phyloP scores from a whole-genome alignment of 2,113 vertebrate species.

The Dicaeum eximium region DNA sequence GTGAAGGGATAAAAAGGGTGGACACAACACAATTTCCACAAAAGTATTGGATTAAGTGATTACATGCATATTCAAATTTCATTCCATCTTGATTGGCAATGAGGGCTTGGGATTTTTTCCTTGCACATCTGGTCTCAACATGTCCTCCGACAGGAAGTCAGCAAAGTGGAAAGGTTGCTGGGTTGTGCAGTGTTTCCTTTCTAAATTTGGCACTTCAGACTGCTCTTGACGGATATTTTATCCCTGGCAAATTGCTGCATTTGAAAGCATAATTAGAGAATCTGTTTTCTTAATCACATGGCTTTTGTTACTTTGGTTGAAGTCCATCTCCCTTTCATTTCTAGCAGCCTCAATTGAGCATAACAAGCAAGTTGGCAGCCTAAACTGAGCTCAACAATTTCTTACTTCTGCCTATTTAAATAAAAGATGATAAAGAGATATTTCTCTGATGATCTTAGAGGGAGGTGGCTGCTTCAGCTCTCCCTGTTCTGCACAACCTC shows the following conservation, averaged over 20 bases:
- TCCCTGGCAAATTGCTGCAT: slow-evolving; percentile 90
- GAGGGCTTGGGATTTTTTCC: slow-evolving; percentile 28
- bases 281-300: slow-evolving; percentile 92
- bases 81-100: slow-evolving; percentile 54
- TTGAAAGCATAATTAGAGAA: slow-evolving; percentile 94
- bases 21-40: slow-evolving; percentile 38
- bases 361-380: slow-evolving; percentile 66
- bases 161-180: slow-evolving; percentile 81
- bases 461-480: slow-evolving; percentile 31
- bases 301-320: slow-evolving; percentile 78
- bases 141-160: slow-evolving; percentile 87
- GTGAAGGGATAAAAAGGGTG: slow-evolving; percentile 22
- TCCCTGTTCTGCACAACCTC: slow-evolving; percentile 21
- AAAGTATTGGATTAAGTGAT: slow-evolving; percentile 60
- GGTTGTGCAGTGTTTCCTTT: slow-evolving; percentile 88
- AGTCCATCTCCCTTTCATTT: slow-evolving; percentile 71
- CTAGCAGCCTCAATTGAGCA: slow-evolving; percentile 64
- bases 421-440: slow-evolving; percentile 65
- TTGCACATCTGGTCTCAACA: slow-evolving; percentile 93
- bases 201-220: slow-evolving; percentile 82
- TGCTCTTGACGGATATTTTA: slow-evolving; percentile 96
- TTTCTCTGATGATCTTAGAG: slow-evolving; percentile 41
- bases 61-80: slow-evolving; percentile 64
- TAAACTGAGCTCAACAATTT: slow-evolving; percentile 47
- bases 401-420: slow-evolving; percentile 66